Percentiles rank a stretch among this genome's conserved stretches.
These are phyloP conservation scores for Tetragonula clypearis DNA, from an alignment of 1,140 invertebrate species.

Conservation along the genomic window DNA sequence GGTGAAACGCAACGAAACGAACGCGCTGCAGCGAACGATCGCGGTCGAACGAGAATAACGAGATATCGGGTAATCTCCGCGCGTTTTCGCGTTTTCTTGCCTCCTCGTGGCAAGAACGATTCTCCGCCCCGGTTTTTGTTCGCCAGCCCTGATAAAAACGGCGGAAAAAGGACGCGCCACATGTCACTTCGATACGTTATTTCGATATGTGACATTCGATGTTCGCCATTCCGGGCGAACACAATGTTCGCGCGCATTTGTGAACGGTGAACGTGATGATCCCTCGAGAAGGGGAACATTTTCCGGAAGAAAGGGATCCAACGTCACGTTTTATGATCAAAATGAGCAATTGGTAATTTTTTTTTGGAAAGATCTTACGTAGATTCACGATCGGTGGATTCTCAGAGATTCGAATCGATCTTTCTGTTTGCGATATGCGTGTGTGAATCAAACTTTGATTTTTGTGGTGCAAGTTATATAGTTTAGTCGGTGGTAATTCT, in stretches of 20 bases:
- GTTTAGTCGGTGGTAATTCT: too few relatives aligned
- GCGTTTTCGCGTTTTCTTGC: neutral
- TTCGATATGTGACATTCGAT: neutral
- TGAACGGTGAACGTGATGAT: too few relatives aligned
- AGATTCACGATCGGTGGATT: too few relatives aligned
- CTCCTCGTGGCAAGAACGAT: neutral
- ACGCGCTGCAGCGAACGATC: constrained; percentile 11
- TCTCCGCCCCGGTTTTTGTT: neutral
- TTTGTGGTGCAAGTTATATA: too few relatives aligned
- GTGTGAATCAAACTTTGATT: neutral
- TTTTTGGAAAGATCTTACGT: too few relatives aligned
- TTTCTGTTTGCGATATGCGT: neutral
- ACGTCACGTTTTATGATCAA: too few relatives aligned
- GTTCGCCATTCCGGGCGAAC: neutral
- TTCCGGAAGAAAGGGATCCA: too few relatives aligned
- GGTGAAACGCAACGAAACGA: constrained; percentile 1
- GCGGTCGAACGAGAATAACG: constrained; percentile 14
- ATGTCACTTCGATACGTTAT: neutral
- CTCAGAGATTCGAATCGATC: too few relatives aligned
- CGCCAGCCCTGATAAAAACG: neutral
- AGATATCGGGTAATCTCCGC: constrained; percentile 37
- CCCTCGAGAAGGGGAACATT: neutral
- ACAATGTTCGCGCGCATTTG: neutral
- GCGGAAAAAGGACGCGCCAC: neutral
- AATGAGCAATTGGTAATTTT: too few relatives aligned